Conservation (phyloP, 2,888 invertebrate species). For the Mesopsocus fuscifrons region DNA sequence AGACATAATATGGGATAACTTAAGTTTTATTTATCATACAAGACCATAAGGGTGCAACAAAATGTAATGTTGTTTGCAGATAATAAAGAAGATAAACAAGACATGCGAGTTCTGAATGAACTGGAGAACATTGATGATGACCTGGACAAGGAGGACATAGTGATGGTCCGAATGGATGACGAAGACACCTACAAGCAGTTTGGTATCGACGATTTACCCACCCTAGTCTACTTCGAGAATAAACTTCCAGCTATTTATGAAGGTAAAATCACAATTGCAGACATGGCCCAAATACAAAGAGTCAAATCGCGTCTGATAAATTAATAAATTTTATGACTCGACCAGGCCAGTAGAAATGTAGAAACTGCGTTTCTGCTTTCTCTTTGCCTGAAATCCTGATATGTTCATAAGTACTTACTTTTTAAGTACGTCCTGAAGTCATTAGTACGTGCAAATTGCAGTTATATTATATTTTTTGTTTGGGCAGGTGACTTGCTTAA, state of each 20-base stretch:
- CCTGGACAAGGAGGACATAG: conserved; percentile 72
- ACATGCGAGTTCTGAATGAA: conserved; percentile 70
- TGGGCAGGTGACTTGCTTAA: conserved; percentile 56
- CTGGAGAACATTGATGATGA: conserved; percentile 86
- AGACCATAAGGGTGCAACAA: no score
- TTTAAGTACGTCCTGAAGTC: no score
- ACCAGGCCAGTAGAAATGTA: no score
- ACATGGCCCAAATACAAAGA: background rate
- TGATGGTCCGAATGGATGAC: conserved; percentile 78
- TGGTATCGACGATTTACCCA: conserved; percentile 73
- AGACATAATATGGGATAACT: no score
- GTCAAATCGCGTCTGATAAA: no score
- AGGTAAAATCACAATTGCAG: conserved; percentile 24
- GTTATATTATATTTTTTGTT: background rate
- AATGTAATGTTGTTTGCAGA: conserved; percentile 46
- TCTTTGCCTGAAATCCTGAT: no score
- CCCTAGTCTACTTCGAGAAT: conserved; percentile 75
- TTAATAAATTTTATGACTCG: no score
- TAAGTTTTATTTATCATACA: no score
- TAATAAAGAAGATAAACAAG: conserved; percentile 78
- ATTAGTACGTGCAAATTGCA: no score
- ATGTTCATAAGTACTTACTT: no score
- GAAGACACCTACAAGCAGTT: conserved; percentile 78
- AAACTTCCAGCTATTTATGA: conserved; percentile 82
- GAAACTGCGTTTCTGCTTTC: no score